A percentile compares a stretch with the other conserved stretches of the same genome.
Evolutionary conservation across 2,888 invertebrate genomes (phyloP).

Genomic region (Hipparchia semele): DNA sequence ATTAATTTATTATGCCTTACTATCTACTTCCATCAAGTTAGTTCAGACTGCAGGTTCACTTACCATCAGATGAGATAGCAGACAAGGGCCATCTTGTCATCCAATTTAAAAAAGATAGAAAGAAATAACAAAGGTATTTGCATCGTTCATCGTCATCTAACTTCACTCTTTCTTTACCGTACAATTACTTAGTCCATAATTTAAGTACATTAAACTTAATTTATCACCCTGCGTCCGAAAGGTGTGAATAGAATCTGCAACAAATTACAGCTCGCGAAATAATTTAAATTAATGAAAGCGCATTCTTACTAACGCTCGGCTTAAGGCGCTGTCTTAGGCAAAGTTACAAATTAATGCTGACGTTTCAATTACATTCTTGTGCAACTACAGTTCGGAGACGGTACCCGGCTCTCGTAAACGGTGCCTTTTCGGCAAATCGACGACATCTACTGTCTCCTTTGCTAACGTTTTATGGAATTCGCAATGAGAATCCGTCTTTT

Average conservation of each 20-base stretch:
- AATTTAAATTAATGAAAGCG: conserved; percentile 62
- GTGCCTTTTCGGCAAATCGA: conserved; percentile 54
- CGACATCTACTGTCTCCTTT: conserved; percentile 27
- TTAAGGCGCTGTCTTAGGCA: conserved; percentile 56
- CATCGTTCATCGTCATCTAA: neutral
- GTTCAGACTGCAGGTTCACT: too few relatives aligned
- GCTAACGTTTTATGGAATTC: conserved; percentile 27
- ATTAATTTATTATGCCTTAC: too few relatives aligned
- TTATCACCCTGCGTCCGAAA: conserved; percentile 30
- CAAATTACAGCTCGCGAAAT: conserved; percentile 57
- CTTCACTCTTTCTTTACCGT: neutral
- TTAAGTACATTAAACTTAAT: conserved; percentile 26
- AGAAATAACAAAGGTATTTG: too few relatives aligned
- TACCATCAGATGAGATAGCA: too few relatives aligned
- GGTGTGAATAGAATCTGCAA: conserved; percentile 54
- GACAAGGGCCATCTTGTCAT: too few relatives aligned
- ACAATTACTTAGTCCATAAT: conserved; percentile 13
- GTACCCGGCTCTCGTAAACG: conserved; percentile 32
- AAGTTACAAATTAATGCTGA: conserved; percentile 73
- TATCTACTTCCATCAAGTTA: too few relatives aligned
- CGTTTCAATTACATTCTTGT: conserved; percentile 80
- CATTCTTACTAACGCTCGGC: conserved; percentile 55
- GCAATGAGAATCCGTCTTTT: conserved; percentile 21
- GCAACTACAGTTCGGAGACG: conserved; percentile 55
- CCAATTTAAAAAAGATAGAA: too few relatives aligned